Conservation (phyloP, 2,888 invertebrate species). For the Apamea monoglypha region DNA sequence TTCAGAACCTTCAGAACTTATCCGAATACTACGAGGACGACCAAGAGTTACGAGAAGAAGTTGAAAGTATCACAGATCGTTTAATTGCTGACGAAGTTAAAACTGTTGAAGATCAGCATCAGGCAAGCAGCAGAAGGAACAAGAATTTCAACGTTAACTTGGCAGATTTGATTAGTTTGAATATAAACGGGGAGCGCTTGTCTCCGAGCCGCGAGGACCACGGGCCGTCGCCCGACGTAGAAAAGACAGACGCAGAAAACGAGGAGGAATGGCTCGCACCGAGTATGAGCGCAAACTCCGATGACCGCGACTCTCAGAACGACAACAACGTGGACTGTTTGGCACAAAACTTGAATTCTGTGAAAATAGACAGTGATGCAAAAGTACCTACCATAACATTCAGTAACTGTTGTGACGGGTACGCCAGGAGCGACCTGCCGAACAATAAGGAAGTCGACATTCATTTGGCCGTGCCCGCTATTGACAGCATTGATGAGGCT, state of each 20-base stretch:
- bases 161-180: constrained; percentile 82
- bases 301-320: constrained; percentile 76
- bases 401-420: constrained; percentile 87
- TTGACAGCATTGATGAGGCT: constrained; percentile 84
- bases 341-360: constrained; percentile 80
- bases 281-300: constrained; percentile 86
- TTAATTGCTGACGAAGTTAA: constrained; percentile 80
- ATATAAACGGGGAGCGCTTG: constrained; percentile 82
- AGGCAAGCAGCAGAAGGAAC: constrained; percentile 68
- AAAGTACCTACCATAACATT: constrained; percentile 88
- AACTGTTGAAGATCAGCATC: constrained; percentile 68
- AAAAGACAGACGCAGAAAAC: constrained; percentile 78
- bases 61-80: constrained; percentile 82
- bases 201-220: constrained; percentile 79
- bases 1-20: constrained; percentile 84
- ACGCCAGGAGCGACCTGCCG: constrained; percentile 75
- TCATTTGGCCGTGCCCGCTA: constrained; percentile 86
- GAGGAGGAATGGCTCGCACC: constrained; percentile 87
- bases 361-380: constrained; percentile 83
- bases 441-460: constrained; percentile 82
- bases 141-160: constrained; percentile 87
- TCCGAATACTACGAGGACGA: constrained; percentile 89
- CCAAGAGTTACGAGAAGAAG: constrained; percentile 79
- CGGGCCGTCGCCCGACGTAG: constrained; percentile 78
- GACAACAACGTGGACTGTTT: constrained; percentile 80